A percentile compares a stretch with the other conserved stretches of the same genome.
Evolutionary conservation across 35 echinoderm and acorn worm genomes (phyloP).

Genomic region (Heliocidaris erythrogramma): DNA sequence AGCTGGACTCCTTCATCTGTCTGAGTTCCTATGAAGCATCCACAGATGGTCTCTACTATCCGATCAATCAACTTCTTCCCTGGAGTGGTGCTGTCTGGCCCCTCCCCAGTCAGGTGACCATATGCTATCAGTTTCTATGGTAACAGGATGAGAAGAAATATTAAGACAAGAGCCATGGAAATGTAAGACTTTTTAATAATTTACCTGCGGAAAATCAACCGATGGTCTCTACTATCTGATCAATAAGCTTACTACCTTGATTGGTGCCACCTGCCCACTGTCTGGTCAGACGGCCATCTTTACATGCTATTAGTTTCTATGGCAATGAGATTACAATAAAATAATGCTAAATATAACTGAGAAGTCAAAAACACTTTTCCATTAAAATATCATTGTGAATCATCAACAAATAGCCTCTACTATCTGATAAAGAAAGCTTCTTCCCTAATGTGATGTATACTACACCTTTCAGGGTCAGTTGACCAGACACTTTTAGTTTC

Average conservation of each 20-base stretch:
- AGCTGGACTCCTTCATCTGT: slow-evolving; percentile 99
- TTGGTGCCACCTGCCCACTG: slow-evolving; percentile 78
- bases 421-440: slow-evolving; percentile 85
- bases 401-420: slow-evolving; percentile 94
- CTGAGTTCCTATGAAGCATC: slow-evolving; percentile 97
- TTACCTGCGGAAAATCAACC: slow-evolving; percentile 58
- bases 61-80: slow-evolving; percentile 95
- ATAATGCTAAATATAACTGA: too few relatives aligned
- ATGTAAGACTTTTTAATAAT: too few relatives aligned
- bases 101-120: slow-evolving; percentile 94
- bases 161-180: neutral
- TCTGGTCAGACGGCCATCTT: slow-evolving; percentile 87
- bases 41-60: slow-evolving; percentile 97
- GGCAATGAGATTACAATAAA: neutral
- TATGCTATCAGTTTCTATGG: slow-evolving; percentile 99
- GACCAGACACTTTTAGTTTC: slow-evolving; percentile 98
- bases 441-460: slow-evolving; percentile 81
- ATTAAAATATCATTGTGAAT: too few relatives aligned
- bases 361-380: too few relatives aligned
- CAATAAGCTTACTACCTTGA: slow-evolving; percentile 87
- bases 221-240: slow-evolving; percentile 90
- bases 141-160: neutral
- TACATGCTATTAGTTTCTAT: slow-evolving; percentile 91
- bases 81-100: slow-evolving; percentile 84
- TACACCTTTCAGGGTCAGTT: slow-evolving; percentile 83